Conservation (phyloP, 2,797 vertebrate genomes). For the Thaleichthys pacificus region DNA sequence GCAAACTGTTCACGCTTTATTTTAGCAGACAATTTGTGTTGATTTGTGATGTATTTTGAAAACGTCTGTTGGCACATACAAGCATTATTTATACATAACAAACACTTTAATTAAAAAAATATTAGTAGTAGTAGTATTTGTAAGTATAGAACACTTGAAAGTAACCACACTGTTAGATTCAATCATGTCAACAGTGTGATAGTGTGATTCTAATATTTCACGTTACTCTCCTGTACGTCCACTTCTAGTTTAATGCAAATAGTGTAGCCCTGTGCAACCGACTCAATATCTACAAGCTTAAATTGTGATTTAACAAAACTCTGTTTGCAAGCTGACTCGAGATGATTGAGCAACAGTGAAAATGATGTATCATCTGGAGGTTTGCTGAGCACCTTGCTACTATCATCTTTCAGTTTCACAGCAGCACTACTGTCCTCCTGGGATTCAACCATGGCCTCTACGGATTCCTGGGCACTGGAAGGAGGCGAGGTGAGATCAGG, state of each 20-base stretch:
- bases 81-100: background rate
- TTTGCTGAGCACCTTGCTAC: background rate
- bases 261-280: slow-evolving; percentile 9
- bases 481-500: background rate
- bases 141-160: background rate
- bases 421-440: background rate
- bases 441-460: background rate
- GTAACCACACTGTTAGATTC: background rate
- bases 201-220: background rate
- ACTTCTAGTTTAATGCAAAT: slow-evolving; percentile 46
- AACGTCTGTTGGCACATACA: background rate
- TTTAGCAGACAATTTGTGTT: background rate
- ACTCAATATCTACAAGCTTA: slow-evolving; percentile 15
- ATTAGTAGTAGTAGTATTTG: too few species aligned
- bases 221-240: slow-evolving; percentile 8
- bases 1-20: background rate
- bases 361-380: background rate
- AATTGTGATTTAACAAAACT: slow-evolving; percentile 38
- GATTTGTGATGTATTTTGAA: background rate
- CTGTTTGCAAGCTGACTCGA: slow-evolving; percentile 41
- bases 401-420: background rate
- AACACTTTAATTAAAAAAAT: background rate
- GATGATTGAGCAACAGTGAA: slow-evolving; percentile 16
- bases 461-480: background rate
- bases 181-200: background rate